Evolutionary conservation across 1,140 invertebrate species (phyloP).

Genomic region (silkworm (Bombyx mori)): DNA sequence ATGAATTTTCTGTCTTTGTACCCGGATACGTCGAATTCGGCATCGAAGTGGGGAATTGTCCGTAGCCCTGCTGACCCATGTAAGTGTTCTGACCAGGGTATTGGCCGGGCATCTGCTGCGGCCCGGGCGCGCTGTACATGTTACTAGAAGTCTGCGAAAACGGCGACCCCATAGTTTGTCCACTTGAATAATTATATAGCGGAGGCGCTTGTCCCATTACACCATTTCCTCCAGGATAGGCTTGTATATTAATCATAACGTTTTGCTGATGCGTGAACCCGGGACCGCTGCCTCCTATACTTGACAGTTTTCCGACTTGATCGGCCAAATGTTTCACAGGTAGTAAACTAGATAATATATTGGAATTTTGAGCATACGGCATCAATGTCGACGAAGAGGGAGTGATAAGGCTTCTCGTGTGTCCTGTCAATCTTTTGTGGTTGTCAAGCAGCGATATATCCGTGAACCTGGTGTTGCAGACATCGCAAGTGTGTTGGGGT

Average conservation of each 20-base stretch:
- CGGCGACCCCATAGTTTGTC: conserved; percentile 31
- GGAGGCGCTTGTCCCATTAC: conserved; percentile 40
- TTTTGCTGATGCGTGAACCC: conserved; percentile 68
- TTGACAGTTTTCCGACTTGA: conserved; percentile 62
- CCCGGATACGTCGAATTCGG: conserved; percentile 38
- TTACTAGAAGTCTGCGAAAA: conserved; percentile 31
- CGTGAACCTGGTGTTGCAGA: conserved; percentile 64
- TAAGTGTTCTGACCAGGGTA: conserved; percentile 36
- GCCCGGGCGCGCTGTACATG: conserved; percentile 32
- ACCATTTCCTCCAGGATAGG: conserved; percentile 54
- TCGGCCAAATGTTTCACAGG: conserved; percentile 65
- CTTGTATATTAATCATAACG: conserved; percentile 69
- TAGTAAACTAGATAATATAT: conserved; percentile 50
- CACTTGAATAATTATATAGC: conserved; percentile 33
- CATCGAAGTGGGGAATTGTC: conserved; percentile 40
- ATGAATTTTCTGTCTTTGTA: conserved; percentile 27
- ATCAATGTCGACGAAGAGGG: conserved; percentile 39
- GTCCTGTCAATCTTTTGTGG: conserved; percentile 55
- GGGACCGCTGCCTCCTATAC: conserved; percentile 30
- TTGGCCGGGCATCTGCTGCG: conserved; percentile 29
- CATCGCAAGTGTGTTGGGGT: conserved; percentile 63
- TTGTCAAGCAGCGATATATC: conserved; percentile 54
- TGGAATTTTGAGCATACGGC: conserved; percentile 41
- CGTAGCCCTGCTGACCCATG: conserved; percentile 34
- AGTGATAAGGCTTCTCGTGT: conserved; percentile 46